phyloP scores from a whole-genome alignment of 2,113 vertebrate genomes.

The Grammomys surdaster region DNA sequence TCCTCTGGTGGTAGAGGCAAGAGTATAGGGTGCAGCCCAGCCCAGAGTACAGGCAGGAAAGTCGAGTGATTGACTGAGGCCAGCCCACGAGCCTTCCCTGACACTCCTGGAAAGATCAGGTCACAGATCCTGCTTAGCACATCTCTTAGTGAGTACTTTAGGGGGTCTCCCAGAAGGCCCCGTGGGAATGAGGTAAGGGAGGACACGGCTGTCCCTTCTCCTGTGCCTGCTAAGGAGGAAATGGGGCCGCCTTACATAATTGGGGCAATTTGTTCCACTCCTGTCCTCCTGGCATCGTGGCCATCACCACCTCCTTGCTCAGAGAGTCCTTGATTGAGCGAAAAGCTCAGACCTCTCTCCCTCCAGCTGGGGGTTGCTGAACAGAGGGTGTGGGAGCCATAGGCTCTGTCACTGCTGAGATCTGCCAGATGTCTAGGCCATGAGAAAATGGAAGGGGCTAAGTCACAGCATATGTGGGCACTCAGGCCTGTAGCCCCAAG shows the following conservation, averaged over 20 bases:
- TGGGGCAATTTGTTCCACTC: constrained; percentile 68
- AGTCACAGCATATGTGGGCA: background rate
- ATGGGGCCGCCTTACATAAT: constrained; percentile 62
- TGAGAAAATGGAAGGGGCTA: background rate
- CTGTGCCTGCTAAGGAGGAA: constrained; percentile 18
- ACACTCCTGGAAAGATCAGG: background rate
- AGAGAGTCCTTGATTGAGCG: constrained; percentile 64
- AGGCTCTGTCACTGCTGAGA: background rate
- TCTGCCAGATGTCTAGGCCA: background rate
- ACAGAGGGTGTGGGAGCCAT: background rate
- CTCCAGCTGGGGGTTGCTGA: background rate
- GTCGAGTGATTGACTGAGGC: background rate
- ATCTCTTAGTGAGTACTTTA: background rate
- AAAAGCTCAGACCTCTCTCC: constrained; percentile 18
- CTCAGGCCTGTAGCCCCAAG: background rate
- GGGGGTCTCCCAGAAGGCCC: background rate
- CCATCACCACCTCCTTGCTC: constrained; percentile 55
- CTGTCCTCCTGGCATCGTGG: constrained; percentile 41
- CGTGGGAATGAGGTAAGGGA: background rate
- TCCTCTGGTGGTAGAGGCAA: background rate
- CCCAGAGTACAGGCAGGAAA: background rate
- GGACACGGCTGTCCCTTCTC: background rate
- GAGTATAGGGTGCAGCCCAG: background rate
- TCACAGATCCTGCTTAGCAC: background rate
- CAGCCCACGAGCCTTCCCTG: background rate